phyloP scores from a whole-genome alignment of 2,888 invertebrate species.

The Ichneumoninae sp. region DNA sequence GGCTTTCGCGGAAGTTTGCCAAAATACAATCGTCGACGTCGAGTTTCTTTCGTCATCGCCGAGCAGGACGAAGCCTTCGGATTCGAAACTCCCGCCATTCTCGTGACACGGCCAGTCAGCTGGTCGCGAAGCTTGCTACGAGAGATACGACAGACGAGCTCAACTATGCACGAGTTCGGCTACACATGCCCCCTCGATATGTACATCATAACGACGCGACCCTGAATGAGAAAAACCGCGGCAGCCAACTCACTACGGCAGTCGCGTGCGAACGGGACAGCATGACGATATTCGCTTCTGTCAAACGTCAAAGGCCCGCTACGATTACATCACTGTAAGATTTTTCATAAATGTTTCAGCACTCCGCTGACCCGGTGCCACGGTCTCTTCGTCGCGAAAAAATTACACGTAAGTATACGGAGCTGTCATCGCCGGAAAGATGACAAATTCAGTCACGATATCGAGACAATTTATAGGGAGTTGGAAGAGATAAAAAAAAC shows the following conservation, averaged over 20 bases:
- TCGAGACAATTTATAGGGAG: background rate
- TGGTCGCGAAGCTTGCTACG: background rate
- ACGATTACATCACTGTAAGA: slow-evolving; percentile 64
- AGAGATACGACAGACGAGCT: background rate
- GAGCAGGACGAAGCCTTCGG: background rate
- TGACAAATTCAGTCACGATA: background rate
- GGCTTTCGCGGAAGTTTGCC: slow-evolving; percentile 65
- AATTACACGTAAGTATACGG: slow-evolving; percentile 52
- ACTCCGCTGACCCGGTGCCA: slow-evolving; percentile 60
- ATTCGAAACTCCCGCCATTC: slow-evolving; percentile 49
- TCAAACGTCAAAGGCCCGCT: slow-evolving; percentile 65
- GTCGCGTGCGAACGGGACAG: slow-evolving; percentile 13
- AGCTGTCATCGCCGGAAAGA: background rate
- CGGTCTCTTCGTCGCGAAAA: slow-evolving; percentile 65
- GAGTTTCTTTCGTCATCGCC: background rate
- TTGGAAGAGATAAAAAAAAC: background rate
- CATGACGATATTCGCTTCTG: slow-evolving; percentile 35
- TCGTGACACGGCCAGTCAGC: slow-evolving; percentile 10
- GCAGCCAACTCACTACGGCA: background rate
- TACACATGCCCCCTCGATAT: slow-evolving; percentile 7
- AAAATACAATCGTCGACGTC: slow-evolving; percentile 54
- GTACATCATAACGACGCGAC: slow-evolving; percentile 29
- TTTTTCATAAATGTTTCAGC: slow-evolving; percentile 66
- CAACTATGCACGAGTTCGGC: background rate
- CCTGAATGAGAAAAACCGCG: slow-evolving; percentile 51